Evolutionary conservation across 2,888 invertebrate species (phyloP).

Genomic region (Clunio marinus): DNA sequence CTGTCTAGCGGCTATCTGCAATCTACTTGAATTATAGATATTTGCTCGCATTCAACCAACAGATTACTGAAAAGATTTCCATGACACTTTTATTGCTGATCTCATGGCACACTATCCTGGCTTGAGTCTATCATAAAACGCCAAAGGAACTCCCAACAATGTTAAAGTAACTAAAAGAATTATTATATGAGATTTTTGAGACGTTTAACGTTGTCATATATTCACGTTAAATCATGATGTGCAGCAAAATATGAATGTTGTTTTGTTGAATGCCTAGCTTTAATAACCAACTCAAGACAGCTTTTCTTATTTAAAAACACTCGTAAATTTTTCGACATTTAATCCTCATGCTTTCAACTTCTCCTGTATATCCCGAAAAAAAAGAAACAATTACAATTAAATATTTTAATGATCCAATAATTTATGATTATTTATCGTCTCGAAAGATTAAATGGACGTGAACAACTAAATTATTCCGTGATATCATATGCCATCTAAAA

Average conservation of each 20-base stretch:
- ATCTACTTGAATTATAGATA: neutral
- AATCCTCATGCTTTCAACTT: neutral
- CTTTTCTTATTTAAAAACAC: neutral
- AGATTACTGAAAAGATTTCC: conserved; percentile 19
- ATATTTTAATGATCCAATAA: conserved; percentile 9
- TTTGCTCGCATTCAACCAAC: too few relatives aligned
- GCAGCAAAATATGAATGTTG: neutral
- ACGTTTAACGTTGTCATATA: neutral
- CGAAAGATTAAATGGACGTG: too few relatives aligned
- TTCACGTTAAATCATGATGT: neutral
- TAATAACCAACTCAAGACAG: neutral
- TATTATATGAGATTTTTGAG: neutral
- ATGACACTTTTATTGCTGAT: conserved; percentile 31
- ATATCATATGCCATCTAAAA: too few relatives aligned
- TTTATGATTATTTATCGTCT: conserved; percentile 4
- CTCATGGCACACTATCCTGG: neutral
- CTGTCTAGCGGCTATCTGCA: conserved; percentile 4
- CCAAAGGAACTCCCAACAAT: neutral
- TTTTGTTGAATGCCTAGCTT: neutral
- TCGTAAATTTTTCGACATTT: neutral
- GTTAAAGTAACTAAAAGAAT: neutral
- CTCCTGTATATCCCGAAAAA: neutral
- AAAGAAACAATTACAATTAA: conserved; percentile 1
- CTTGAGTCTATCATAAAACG: neutral
- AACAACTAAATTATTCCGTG: too few relatives aligned